These are phyloP conservation scores for Stictonetta naevosa DNA, from an alignment of 2,113 vertebrate species.

Conservation along the genomic window DNA sequence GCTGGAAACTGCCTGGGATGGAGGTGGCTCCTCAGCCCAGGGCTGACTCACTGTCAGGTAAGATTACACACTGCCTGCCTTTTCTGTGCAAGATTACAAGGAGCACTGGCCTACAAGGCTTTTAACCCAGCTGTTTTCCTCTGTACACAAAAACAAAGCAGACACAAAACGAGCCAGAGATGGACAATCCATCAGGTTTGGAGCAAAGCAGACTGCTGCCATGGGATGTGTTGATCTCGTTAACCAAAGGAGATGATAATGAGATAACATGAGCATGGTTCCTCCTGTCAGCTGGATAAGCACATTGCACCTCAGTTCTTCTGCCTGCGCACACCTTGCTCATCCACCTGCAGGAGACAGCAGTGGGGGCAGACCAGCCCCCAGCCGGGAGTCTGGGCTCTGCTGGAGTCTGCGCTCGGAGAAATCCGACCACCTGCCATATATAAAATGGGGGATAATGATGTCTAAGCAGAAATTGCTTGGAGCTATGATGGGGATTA, in stretches of 20 bases:
- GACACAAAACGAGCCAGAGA: background rate
- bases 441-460: background rate
- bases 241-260: background rate
- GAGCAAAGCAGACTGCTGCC: background rate
- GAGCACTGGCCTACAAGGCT: background rate
- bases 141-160: background rate
- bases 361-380: background rate
- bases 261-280: background rate
- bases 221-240: background rate
- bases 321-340: background rate
- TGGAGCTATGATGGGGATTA: background rate
- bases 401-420: background rate
- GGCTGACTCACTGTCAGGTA: background rate
- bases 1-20: background rate
- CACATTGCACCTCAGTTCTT: background rate
- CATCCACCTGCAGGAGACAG: background rate
- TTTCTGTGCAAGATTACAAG: background rate
- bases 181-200: background rate
- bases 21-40: background rate
- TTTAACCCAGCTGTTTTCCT: background rate
- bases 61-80: background rate
- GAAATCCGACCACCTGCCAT: background rate
- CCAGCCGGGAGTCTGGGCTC: background rate
- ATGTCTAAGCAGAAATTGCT: background rate
- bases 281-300: background rate